These are phyloP conservation scores for Lithosia quadra DNA, from an alignment of 2,888 invertebrate genomes.

Conservation along the genomic window DNA sequence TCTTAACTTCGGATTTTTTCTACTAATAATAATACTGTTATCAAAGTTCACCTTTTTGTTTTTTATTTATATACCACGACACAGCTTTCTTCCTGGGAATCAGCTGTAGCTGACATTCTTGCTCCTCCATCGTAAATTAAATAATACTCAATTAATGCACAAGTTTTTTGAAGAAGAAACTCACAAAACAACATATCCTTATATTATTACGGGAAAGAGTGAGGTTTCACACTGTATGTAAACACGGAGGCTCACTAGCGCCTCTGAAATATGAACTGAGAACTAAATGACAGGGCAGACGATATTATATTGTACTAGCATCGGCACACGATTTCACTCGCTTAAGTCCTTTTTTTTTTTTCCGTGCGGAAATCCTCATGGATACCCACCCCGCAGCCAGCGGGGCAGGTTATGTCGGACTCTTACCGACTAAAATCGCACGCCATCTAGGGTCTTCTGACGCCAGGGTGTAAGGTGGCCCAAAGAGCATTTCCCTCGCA, in stretches of 20 bases:
- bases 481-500: too few species aligned
- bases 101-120: neutral
- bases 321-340: too few species aligned
- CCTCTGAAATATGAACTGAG: neutral
- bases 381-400: too few species aligned
- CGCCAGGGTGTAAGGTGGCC: too few species aligned
- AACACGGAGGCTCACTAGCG: neutral
- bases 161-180: neutral
- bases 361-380: too few species aligned
- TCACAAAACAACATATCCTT: neutral
- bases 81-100: conserved; percentile 12
- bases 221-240: neutral
- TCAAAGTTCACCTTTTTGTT: neutral
- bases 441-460: too few species aligned
- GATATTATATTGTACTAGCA: too few species aligned
- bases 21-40: neutral
- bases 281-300: neutral
- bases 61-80: conserved; percentile 9
- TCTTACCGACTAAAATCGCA: too few species aligned
- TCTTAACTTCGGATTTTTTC: too few species aligned
- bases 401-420: too few species aligned
- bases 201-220: neutral
- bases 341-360: too few species aligned
- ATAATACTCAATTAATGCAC: neutral
- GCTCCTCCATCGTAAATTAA: neutral